A percentile compares a stretch with the other conserved stretches of the same genome.
phyloP scores from a whole-genome alignment of 2,888 invertebrate species.

The Biston stratarius region DNA sequence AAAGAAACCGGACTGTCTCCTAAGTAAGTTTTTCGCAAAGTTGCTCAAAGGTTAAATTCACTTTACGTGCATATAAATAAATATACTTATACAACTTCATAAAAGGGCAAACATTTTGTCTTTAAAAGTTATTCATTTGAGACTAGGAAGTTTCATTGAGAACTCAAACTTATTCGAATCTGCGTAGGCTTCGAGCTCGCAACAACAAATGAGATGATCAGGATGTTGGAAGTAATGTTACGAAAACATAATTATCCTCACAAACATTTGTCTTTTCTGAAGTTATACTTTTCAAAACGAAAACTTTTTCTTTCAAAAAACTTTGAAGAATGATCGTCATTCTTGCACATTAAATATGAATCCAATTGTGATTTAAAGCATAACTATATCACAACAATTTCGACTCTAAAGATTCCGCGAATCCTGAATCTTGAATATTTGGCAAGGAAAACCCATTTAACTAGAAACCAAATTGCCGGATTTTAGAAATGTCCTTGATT shows the following conservation, averaged over 20 bases:
- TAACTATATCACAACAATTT: too few species aligned
- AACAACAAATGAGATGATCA: neutral
- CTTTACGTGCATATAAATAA: conserved; percentile 8
- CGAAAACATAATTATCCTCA: neutral
- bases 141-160: conserved; percentile 38
- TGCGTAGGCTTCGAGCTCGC: neutral
- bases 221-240: conserved; percentile 7
- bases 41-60: conserved; percentile 40
- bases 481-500: too few species aligned
- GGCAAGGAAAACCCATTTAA: too few species aligned
- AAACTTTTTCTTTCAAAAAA: neutral
- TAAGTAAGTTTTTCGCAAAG: conserved; percentile 8
- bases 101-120: conserved; percentile 51
- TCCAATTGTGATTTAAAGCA: too few species aligned
- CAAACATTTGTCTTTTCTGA: neutral
- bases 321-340: neutral
- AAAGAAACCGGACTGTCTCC: neutral
- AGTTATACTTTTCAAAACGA: neutral
- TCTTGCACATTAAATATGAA: too few species aligned
- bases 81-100: conserved; percentile 31
- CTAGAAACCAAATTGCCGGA: too few species aligned
- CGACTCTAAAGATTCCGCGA: too few species aligned
- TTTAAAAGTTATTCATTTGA: conserved; percentile 50
- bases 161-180: conserved; percentile 14
- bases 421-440: too few species aligned